Evolutionary conservation across 2,888 invertebrate species (phyloP).

Genomic region (Cryptocheilus praepositus): DNA sequence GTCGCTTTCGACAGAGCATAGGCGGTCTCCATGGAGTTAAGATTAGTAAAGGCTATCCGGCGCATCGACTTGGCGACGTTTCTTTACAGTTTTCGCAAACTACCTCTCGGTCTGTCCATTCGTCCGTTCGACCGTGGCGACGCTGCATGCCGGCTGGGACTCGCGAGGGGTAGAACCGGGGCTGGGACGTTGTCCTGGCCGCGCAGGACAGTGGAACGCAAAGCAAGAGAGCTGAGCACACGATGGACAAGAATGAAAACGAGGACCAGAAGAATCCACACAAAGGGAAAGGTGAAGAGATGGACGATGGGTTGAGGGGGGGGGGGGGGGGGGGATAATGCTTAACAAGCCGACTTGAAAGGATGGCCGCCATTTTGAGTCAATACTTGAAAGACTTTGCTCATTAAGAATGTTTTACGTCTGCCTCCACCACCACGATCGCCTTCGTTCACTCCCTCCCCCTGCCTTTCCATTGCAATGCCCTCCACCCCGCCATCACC

Average conservation of each 20-base stretch:
- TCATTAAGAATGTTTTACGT: slow-evolving; percentile 74
- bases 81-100: no score
- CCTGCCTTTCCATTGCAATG: slow-evolving; percentile 19
- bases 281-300: slow-evolving; percentile 53
- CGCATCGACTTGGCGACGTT: no score
- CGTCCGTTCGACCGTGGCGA: slow-evolving; percentile 17
- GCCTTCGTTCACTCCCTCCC: slow-evolving; percentile 39
- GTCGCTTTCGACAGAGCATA: no score
- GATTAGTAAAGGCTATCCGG: no score
- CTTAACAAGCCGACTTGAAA: slow-evolving; percentile 73
- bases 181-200: slow-evolving; percentile 33
- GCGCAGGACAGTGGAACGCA: slow-evolving; percentile 41
- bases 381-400: slow-evolving; percentile 74
- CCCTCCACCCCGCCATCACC: slow-evolving; percentile 28
- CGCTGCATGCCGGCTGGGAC: slow-evolving; percentile 5
- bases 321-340: slow-evolving; percentile 58
- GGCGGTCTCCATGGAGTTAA: no score
- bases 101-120: no score
- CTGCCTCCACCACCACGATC: slow-evolving; percentile 49
- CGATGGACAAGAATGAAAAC: slow-evolving; percentile 29
- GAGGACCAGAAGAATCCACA: slow-evolving; percentile 38
- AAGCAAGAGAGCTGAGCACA: slow-evolving; percentile 27
- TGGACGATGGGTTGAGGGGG: slow-evolving; percentile 30
- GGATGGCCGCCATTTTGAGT: slow-evolving; percentile 73
- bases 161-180: slow-evolving; percentile 18